Evolutionary conservation across 2,888 invertebrate species (phyloP), one percentile per base, ranked within the genome.

Genomic region (Ligdia adustata): DNA sequence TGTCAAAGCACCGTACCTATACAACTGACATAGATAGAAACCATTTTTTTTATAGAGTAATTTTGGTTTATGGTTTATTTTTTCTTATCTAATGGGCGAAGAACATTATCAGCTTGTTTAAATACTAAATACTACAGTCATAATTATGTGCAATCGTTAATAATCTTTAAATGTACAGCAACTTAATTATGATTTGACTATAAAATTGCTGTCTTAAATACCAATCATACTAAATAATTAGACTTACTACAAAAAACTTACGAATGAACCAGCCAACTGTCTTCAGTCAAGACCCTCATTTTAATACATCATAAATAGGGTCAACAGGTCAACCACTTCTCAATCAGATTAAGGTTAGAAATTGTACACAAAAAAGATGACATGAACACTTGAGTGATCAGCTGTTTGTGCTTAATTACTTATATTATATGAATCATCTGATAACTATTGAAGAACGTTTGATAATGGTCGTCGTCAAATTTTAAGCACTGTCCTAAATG

Each of bases 201-300:
- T n/a, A n/a, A 18, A 18, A 18, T 22, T 6, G 22, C 9, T 24
- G 28, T 41, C 38, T 33, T 15, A 20, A 34, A 35, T 14, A 14
- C 22, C 9, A 31, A 27, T 35, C 34, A 31, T 20, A 16, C 16
- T n/a, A 20, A 41, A 44, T 33, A 39, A 39, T 39, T 38, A 34
- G 28, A 39, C 33, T 39, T 42, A 34, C 37, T 35, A 42, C 9
- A 26, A 52, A 39, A 28, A 28, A 16, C 15, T 44, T 16, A 33
- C 33, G 9, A 27, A 26, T 7, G 18, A 28, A 12, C 35, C 18
- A 37, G 18, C 35, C 15, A 26, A 27, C 15, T 9, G 26, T 37
- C 27, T 28, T 11, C n/a, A 7, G 12, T 12, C 2, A 16, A 27
- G 27, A 27, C 37, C 27, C 27, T 18, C 16, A 12, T 37, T 16